Conservation (phyloP, 2,888 invertebrate species). For the Drosophila kambysellisi region DNA sequence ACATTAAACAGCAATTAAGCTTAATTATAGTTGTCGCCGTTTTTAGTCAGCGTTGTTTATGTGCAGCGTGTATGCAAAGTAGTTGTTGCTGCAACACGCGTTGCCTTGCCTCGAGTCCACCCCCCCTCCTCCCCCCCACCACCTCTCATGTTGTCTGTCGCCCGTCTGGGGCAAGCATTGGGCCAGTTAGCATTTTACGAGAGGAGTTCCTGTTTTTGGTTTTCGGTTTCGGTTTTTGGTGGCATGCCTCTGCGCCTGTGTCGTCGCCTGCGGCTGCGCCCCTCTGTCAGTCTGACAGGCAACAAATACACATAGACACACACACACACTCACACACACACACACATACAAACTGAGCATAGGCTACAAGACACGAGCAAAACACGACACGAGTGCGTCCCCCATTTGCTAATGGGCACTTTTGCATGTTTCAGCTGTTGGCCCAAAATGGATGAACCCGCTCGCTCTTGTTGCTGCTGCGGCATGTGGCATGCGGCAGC, state of each 20-base stretch:
- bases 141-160: conserved; percentile 1
- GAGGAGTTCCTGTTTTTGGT: conserved; percentile 71
- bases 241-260: conserved; percentile 23
- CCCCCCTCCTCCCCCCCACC: conserved; percentile 14
- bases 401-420: conserved; percentile 73
- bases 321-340: conserved; percentile 21
- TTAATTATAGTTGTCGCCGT: conserved; percentile 81
- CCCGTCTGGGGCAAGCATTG: conserved; percentile 34
- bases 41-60: conserved; percentile 75
- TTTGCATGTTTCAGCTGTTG: conserved; percentile 64
- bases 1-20: conserved; percentile 81
- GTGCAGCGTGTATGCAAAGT: conserved; percentile 75
- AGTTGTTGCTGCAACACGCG: conserved; percentile 62
- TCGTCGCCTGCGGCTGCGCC: conserved; percentile 49
- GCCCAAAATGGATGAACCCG: conserved; percentile 75
- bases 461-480: conserved; percentile 24
- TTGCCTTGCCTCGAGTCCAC: conserved; percentile 14
- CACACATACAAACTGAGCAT: conserved; percentile 22
- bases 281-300: conserved; percentile 55
- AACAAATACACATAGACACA: conserved; percentile 34
- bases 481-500: conserved; percentile 42
- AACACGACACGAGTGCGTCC: conserved; percentile 61
- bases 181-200: conserved; percentile 67
- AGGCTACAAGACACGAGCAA: conserved; percentile 61
- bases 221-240: conserved; percentile 34